Percentiles rank a stretch among this genome's conserved stretches.
Evolutionary conservation across 2,888 invertebrate species (phyloP).

Genomic region (Periphyllus acericola): DNA sequence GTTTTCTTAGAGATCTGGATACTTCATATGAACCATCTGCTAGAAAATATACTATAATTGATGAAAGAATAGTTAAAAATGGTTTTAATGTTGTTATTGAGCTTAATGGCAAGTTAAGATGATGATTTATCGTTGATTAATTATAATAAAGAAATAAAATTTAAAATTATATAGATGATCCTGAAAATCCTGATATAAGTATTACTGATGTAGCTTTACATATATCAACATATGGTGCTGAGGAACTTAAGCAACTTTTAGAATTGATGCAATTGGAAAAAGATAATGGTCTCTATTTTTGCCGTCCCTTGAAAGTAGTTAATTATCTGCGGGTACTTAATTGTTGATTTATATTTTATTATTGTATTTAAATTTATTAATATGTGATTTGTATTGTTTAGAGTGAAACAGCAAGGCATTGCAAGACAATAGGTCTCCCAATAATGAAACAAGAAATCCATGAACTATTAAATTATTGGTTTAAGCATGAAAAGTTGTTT

Average conservation of each 20-base stretch:
- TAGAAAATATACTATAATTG: conserved; percentile 63
- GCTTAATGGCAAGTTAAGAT: conserved; percentile 36
- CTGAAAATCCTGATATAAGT: conserved; percentile 31
- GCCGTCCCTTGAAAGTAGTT: conserved; percentile 63
- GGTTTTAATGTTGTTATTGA: conserved; percentile 64
- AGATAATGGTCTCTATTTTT: conserved; percentile 57
- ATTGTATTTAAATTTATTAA: background rate
- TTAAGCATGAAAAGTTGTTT: conserved; percentile 28
- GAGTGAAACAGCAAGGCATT: conserved; percentile 54
- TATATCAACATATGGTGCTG: conserved; percentile 63
- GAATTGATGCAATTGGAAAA: conserved; percentile 59
- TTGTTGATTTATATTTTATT: background rate
- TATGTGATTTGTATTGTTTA: background rate
- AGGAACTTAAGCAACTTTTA: conserved; percentile 64
- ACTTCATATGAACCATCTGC: conserved; percentile 43
- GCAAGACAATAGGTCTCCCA: conserved; percentile 15
- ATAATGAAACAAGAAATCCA: conserved; percentile 42
- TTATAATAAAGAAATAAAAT: background rate
- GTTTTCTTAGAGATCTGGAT: conserved; percentile 25
- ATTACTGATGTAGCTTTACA: conserved; percentile 64
- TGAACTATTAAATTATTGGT: conserved; percentile 53
- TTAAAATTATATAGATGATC: conserved; percentile 25
- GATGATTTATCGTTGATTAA: background rate
- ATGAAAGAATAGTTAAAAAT: conserved; percentile 64
- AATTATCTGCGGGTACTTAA: conserved; percentile 63